Base-by-base conservation (phyloP, 2,797 vertebrate species). In the Rhadinocentrus ornatus region DNA sequence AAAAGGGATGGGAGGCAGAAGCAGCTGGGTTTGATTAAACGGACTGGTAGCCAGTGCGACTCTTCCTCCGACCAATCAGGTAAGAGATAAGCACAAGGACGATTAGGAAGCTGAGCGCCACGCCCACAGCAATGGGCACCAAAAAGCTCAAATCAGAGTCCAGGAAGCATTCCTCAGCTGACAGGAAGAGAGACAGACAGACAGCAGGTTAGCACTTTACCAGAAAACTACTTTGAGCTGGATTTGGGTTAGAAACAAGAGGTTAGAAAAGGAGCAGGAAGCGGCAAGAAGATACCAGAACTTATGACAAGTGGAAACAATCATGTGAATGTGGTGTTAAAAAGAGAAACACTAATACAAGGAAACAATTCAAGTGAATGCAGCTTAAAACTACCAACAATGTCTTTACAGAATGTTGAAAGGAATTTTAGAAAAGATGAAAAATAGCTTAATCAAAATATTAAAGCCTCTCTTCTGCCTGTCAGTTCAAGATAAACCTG, bases 141-240 rank as follows among this genome's bases (percentile, higher is more conserved):
- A 99, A 94, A 96, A 97, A 98, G 95, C 95, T 99, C 94, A 98
- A 96, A 93, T 98, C 97, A 96, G 96, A 95, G 92, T 97, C 96
- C 95, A 95, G 95, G 96, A 96, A 94, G 94, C 97, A 99, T 92
- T 99, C 97, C 94, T 98, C 96, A 75, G 96, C 97, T 99, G 96
- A 93, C 91, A 90, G 90, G 93, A 80, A 86, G 60, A 86, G 16
- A 82, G 74, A 73, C 32, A 86, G 22, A 88, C 37, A 88, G 62
- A 87, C 46, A 79, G 75, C 31, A 57, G 64, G 79, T 92, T 89
- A 92, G 84, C 79, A 65, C 59, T 62, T 83, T 11, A 53, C 75
- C 29, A 58, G 58, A 66, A 66, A 69, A 54, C 29, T 0, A 22
- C 20, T 53, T 56, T 29, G 44, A 74, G 22, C 22, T 9, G 32